Base-by-base conservation (phyloP, 2,797 vertebrate species). In the Nothura maculosa region DNA sequence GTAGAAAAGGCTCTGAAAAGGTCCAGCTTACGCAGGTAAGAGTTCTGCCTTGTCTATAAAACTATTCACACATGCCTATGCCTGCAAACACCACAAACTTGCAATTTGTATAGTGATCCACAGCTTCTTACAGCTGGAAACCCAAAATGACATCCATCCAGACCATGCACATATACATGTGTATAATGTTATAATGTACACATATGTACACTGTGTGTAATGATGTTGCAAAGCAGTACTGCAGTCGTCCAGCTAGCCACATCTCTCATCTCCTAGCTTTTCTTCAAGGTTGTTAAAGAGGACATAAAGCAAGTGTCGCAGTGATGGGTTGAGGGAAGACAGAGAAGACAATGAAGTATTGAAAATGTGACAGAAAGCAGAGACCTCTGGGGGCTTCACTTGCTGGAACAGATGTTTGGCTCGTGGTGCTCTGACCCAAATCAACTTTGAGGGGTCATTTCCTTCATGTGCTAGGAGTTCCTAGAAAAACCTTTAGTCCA, bases 11-110 rank as follows among this genome's bases (percentile, higher is more conserved):
- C 98, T 52, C 97, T 99, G 36, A 96, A 98, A 90, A 97, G 93
- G 36, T 99, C 99, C 77, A 73, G 87, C 9, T 97, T 99, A 63
- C 98, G 81, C 80, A 99, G 98, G 99, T 99, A 72, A 94, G 96
- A 57, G 14, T 40, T 6, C 32, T 19, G 60, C 66, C 58, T 64
- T 58, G n/a, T 61, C 58, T 54, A 50, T 38, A 50, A 77, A 42
- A 5, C 17, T 25, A 5, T 17, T 48, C n/a, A n/a, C n/a, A n/a
- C 11, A 3, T n/a, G 47, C 2, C 0, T 18, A 1, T 3, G 5
- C 34, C 32, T 57, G 22, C 34, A 57, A 32, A 74, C 40, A n/a
- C 2, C 43, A 34, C 20, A 55, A 32, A 8, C 24, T 58, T 72
- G n/a, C 9, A 47, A 1, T 36, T 27, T 74, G 5, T 25, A 13